Evolutionary conservation across 2,797 vertebrate genomes (phyloP).

Genomic region (Epinephelus awoara): DNA sequence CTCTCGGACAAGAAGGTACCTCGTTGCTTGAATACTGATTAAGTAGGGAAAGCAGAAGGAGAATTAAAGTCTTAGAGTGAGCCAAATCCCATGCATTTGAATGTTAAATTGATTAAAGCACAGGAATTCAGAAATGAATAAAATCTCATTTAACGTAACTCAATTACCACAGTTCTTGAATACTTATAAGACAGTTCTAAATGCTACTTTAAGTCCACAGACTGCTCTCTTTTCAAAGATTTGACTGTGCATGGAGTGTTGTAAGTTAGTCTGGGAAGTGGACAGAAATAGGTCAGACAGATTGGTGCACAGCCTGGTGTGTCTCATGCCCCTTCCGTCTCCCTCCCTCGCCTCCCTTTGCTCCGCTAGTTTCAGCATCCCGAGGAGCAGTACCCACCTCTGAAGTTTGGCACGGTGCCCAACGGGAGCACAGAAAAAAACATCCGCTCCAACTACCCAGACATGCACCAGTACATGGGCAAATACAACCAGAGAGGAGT

Average conservation of each 20-base stretch:
- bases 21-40: constrained; percentile 70
- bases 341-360: constrained; percentile 60
- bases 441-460: constrained; percentile 96
- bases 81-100: constrained; percentile 68
- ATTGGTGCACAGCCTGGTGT: constrained; percentile 77
- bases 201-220: constrained; percentile 59
- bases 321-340: constrained; percentile 72
- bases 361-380: constrained; percentile 93
- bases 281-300: constrained; percentile 84
- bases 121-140: constrained; percentile 70
- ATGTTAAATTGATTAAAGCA: constrained; percentile 76
- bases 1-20: constrained; percentile 96
- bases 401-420: constrained; percentile 96
- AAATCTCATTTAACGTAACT: constrained; percentile 67
- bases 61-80: constrained; percentile 73
- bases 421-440: constrained; percentile 98
- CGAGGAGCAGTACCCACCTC: constrained; percentile 95
- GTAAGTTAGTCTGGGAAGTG: constrained; percentile 73
- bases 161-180: constrained; percentile 66
- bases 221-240: constrained; percentile 59
- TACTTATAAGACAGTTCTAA: constrained; percentile 59
- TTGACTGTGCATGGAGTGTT: constrained; percentile 62
- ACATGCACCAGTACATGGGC: constrained; percentile 97
- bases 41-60: constrained; percentile 48
- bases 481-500: constrained; percentile 96